A percentile compares a stretch with the other conserved stretches of the same genome.
These are phyloP conservation scores for Gonatopus flavifemur DNA, from an alignment of 1,140 invertebrate genomes.

Conservation along the genomic window DNA sequence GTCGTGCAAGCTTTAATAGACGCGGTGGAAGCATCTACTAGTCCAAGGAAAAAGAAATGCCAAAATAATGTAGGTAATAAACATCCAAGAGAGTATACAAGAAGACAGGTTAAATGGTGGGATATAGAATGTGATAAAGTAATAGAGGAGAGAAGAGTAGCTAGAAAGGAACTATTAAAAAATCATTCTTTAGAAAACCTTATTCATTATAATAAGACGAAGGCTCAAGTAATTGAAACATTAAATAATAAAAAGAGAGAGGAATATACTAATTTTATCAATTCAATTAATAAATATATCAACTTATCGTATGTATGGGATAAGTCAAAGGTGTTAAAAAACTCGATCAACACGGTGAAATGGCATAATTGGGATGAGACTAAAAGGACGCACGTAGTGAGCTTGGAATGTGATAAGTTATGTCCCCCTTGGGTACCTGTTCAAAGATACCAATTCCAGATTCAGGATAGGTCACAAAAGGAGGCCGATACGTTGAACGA, in stretches of 20 bases:
- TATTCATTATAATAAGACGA: neutral
- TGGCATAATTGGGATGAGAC: neutral
- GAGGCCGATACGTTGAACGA: no score
- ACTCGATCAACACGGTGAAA: no score
- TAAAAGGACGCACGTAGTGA: neutral
- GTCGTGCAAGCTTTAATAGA: no score
- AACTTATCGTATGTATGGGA: neutral
- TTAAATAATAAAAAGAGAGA: neutral
- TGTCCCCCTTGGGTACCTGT: no score
- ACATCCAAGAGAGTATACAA: neutral
- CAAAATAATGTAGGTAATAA: no score
- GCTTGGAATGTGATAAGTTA: neutral
- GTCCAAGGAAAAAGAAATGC: no score
- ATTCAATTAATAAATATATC: neutral
- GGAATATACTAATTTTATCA: neutral
- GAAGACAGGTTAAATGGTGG: no score
- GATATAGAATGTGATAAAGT: neutral
- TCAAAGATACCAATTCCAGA: no score
- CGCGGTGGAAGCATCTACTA: no score
- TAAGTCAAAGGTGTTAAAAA: neutral
- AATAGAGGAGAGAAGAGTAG: neutral
- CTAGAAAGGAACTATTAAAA: neutral
- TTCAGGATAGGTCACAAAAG: no score
- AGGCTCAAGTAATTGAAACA: neutral
- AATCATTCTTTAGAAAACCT: neutral